Evolutionary conservation across 2,113 vertebrate genomes (phyloP), one percentile per base, ranked within the genome.

Genomic region (Phoxinus phoxinus): DNA sequence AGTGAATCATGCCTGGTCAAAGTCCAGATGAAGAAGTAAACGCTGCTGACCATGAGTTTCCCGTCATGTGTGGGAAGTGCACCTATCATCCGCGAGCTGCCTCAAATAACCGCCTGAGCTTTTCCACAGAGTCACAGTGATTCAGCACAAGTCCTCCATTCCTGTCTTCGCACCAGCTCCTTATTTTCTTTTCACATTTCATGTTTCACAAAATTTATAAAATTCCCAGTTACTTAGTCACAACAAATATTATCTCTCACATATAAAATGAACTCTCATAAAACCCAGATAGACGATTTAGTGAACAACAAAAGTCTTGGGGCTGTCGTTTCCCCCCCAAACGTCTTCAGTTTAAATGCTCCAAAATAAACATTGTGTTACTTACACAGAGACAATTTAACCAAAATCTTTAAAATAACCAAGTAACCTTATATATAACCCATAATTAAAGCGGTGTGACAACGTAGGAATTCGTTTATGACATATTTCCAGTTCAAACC

Each of bases 111-210:
- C 87, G 84, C 86, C 85, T 2, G n/a, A 51, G 63, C 69, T 61
- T 88, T 83, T 92, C 89, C 92, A 86, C 91, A 53, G 51, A 94
- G 94, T 95, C 94, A 95, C 58, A 82, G 93, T 95, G 95, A 95
- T 95, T 95, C 95, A 95, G 95, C 95, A 95, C 92, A 94, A 91
- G 88, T 51, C 53, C 46, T 72, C 81, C 65, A 81, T 81, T 81
- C 61, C 61, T 65, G 59, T 21, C 58, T 46, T 19, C 2, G 35
- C 30, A 78, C 21, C 58, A 65, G 58, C 56, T 41, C 35, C 23
- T 32, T 41, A 79, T n/a, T 63, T 81, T 46, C 23, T 37, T 21
- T 27, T 80, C 3, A 11, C 13, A 63, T 63, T 63, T 41, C 12
- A 6, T 41, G 12, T 61, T 25, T 27, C 3, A 46, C 1, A 6